phyloP scores from a whole-genome alignment of 2,888 invertebrate species.

The Dryobotodes eremita region DNA sequence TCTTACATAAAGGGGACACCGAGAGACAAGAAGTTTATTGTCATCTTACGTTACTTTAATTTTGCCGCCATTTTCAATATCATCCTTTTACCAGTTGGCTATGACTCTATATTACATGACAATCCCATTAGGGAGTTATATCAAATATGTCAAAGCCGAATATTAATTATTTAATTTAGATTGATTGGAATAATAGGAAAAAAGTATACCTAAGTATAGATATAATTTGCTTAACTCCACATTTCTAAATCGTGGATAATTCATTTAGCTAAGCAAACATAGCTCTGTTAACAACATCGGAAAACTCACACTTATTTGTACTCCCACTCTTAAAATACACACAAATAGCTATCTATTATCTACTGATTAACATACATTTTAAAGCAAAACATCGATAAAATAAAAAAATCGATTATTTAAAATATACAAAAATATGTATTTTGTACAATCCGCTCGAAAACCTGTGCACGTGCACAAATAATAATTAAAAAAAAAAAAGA shows the following conservation, averaged over 20 bases:
- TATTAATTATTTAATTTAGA: constrained; percentile 42
- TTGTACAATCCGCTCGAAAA: constrained; percentile 51
- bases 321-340: constrained; percentile 65
- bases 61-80: constrained; percentile 26
- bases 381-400: constrained; percentile 64
- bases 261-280: constrained; percentile 58
- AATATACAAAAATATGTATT: constrained; percentile 65
- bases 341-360: constrained; percentile 62
- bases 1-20: constrained; percentile 52
- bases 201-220: constrained; percentile 30
- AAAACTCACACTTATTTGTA: constrained; percentile 64
- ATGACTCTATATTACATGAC: constrained; percentile 21
- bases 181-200: constrained; percentile 32
- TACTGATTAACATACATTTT: constrained; percentile 63
- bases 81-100: constrained; percentile 20
- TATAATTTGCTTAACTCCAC: constrained; percentile 49
- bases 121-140: constrained; percentile 25
- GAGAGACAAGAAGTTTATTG: constrained; percentile 72
- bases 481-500: not conserved
- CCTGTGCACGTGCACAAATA: constrained; percentile 15
- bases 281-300: constrained; percentile 31
- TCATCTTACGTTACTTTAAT: constrained; percentile 61
- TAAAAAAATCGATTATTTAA: constrained; percentile 58
- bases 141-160: constrained; percentile 38
- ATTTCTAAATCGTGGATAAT: constrained; percentile 48